These are phyloP conservation scores for Siniperca undulata DNA, from an alignment of 2,797 vertebrate genomes.

Conservation along the genomic window DNA sequence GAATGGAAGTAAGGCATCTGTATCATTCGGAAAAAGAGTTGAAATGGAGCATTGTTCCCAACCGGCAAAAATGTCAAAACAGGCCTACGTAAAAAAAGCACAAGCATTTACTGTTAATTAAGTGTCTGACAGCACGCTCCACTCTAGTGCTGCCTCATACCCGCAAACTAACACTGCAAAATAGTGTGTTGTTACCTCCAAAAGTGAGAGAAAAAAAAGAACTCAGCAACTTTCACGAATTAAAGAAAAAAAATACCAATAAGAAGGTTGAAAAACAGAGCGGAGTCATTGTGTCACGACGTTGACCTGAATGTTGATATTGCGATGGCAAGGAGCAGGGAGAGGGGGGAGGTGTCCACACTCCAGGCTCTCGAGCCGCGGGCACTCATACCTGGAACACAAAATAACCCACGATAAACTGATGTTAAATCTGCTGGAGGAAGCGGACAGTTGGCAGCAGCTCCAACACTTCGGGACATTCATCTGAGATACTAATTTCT, in stretches of 20 bases:
- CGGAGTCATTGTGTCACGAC: slow-evolving; percentile 79
- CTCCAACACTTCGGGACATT: slow-evolving; percentile 2
- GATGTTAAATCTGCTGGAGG: slow-evolving; percentile 15
- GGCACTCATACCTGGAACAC: slow-evolving; percentile 91
- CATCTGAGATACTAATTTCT: background rate
- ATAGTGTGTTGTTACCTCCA: slow-evolving; percentile 42
- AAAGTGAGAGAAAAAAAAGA: slow-evolving; percentile 27
- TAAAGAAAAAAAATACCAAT: slow-evolving; percentile 34
- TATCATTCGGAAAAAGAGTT: slow-evolving; percentile 74
- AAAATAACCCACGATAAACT: slow-evolving; percentile 13
- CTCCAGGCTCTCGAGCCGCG: slow-evolving; percentile 87
- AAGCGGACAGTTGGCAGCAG: background rate
- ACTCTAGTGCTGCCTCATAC: slow-evolving; percentile 57
- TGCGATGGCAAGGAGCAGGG: slow-evolving; percentile 81
- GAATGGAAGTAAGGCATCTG: slow-evolving; percentile 90
- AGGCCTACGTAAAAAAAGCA: slow-evolving; percentile 46
- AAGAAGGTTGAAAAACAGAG: slow-evolving; percentile 59
- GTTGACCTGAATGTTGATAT: slow-evolving; percentile 83
- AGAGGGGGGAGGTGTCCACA: slow-evolving; percentile 71
- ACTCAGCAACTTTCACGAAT: slow-evolving; percentile 47
- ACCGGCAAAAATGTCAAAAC: slow-evolving; percentile 59
- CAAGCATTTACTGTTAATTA: slow-evolving; percentile 58
- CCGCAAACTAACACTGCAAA: slow-evolving; percentile 68
- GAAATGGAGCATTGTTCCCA: slow-evolving; percentile 79
- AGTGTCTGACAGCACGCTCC: slow-evolving; percentile 60